Evolutionary conservation across 2,797 vertebrate species (phyloP).

Genomic region (Amazona finschi): DNA sequence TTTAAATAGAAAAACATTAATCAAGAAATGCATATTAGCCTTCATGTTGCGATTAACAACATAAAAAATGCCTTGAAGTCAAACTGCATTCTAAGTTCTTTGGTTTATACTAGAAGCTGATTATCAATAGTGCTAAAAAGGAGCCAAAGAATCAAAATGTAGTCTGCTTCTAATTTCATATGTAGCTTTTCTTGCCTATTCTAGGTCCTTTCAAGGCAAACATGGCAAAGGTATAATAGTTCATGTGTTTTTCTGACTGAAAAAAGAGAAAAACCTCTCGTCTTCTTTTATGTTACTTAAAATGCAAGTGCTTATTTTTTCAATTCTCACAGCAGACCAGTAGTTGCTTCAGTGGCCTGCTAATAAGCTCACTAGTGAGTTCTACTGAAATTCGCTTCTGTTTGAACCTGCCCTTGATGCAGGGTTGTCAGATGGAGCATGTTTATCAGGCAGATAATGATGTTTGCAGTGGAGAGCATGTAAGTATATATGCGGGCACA

Average conservation of each 20-base stretch:
- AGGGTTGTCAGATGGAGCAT: constrained; percentile 11
- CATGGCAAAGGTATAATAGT: background rate
- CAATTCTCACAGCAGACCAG: constrained; percentile 59
- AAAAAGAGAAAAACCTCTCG: constrained; percentile 32
- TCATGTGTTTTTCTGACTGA: constrained; percentile 45
- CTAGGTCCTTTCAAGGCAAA: constrained; percentile 24
- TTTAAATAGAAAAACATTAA: constrained; percentile 53
- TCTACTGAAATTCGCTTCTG: constrained; percentile 41
- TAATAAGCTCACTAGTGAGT: constrained; percentile 66
- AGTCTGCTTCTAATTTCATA: background rate
- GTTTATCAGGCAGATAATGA: constrained; percentile 49
- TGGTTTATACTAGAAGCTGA: constrained; percentile 31
- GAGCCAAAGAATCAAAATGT: constrained; percentile 27
- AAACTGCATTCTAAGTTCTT: constrained; percentile 47
- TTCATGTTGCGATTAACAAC: constrained; percentile 44
- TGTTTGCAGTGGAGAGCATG: constrained; percentile 34
- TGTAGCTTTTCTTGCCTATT: constrained; percentile 13
- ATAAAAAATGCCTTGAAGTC: constrained; percentile 59
- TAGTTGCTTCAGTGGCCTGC: constrained; percentile 32
- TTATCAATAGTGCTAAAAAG: constrained; percentile 40
- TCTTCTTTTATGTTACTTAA: constrained; percentile 57
- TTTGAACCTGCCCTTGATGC: constrained; percentile 58
- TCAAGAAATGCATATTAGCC: constrained; percentile 48
- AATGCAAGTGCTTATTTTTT: constrained; percentile 62
- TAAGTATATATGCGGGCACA: background rate